Evolutionary conservation across 1,140 invertebrate species (phyloP).

Genomic region (Meloidogyne chitwoodi): DNA sequence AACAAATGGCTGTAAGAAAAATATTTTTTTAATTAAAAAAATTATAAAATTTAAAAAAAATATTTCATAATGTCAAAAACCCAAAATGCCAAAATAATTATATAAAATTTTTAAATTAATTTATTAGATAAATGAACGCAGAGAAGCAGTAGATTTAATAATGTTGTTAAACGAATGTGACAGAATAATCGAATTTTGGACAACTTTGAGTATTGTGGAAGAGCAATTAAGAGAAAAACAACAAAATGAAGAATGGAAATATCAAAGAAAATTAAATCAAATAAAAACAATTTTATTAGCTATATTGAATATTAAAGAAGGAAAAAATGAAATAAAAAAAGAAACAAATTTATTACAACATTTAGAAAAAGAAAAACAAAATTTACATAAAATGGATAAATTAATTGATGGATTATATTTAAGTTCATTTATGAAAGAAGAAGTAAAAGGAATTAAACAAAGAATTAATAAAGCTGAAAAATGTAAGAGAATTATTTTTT

Average conservation of each 20-base stretch:
- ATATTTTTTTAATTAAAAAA: too few species aligned
- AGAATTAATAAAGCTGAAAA: not conserved
- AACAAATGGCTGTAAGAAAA: not conserved
- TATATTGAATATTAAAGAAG: not conserved
- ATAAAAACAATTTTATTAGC: not conserved
- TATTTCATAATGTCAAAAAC: too few species aligned
- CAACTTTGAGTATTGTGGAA: not conserved
- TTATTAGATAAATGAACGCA: not conserved
- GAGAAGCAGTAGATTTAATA: not conserved
- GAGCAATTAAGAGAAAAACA: not conserved
- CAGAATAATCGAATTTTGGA: not conserved
- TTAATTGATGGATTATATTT: not conserved
- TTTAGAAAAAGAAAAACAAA: not conserved
- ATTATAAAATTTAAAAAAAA: too few species aligned
- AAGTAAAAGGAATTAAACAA: not conserved
- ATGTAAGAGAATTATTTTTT: not conserved
- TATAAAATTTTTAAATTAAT: too few species aligned
- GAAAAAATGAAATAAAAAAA: not conserved
- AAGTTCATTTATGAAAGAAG: not conserved
- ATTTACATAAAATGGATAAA: not conserved
- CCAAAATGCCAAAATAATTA: too few species aligned
- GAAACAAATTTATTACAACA: not conserved
- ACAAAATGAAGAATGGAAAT: not conserved
- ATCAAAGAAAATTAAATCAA: not conserved
- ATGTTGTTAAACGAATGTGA: not conserved